phyloP scores from a whole-genome alignment of 1,140 invertebrate genomes.

The Zaprionus ghesquierei region DNA sequence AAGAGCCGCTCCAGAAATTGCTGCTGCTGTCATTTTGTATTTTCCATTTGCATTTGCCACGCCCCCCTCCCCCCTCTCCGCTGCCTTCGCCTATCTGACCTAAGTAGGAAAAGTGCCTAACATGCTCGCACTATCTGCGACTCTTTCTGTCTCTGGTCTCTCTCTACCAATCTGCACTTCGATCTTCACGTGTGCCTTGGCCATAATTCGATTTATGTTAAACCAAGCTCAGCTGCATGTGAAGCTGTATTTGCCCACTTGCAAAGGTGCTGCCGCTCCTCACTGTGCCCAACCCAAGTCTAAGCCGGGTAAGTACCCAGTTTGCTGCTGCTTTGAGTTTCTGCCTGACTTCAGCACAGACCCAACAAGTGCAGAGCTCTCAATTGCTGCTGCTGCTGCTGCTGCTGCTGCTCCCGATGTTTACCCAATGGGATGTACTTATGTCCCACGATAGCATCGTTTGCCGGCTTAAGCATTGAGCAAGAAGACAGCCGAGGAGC shows the following conservation, averaged over 20 bases:
- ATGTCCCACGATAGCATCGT: slow-evolving; percentile 6
- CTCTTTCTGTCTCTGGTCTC: neutral
- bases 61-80: slow-evolving; percentile 2
- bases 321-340: slow-evolving; percentile 31
- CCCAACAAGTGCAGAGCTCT: slow-evolving; percentile 3
- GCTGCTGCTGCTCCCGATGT: neutral
- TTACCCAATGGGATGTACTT: slow-evolving; percentile 6
- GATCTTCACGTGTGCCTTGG: neutral
- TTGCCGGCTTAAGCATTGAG: neutral
- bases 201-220: slow-evolving; percentile 74
- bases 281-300: slow-evolving; percentile 11
- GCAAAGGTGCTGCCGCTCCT: slow-evolving; percentile 55
- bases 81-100: neutral
- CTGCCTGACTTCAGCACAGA: slow-evolving; percentile 11
- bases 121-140: neutral
- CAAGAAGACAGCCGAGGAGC: neutral
- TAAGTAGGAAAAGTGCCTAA: slow-evolving; percentile 35
- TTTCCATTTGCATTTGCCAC: slow-evolving; percentile 65
- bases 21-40: slow-evolving; percentile 60
- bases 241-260: slow-evolving; percentile 40
- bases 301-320: slow-evolving; percentile 28
- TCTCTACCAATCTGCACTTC: neutral
- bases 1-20: slow-evolving; percentile 25
- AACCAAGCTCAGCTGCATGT: slow-evolving; percentile 43
- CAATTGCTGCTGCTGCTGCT: slow-evolving; percentile 4